These are phyloP conservation scores for Peucedramus taeniatus DNA, from an alignment of 2,113 vertebrate species.

Conservation along the genomic window DNA sequence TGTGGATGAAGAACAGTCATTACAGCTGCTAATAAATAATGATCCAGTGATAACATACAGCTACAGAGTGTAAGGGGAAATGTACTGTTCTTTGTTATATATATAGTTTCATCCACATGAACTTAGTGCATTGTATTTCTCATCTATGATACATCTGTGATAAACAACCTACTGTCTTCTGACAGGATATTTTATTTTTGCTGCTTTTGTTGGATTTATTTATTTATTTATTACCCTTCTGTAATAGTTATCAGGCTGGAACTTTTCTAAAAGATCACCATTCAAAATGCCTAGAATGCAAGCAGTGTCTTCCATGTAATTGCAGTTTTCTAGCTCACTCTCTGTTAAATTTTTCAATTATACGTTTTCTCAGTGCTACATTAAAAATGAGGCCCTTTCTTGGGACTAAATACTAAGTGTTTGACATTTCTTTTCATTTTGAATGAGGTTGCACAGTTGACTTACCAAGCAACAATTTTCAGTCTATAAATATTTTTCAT, in stretches of 20 bases:
- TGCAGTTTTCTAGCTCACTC: neutral
- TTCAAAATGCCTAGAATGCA: neutral
- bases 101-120: neutral
- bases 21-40: neutral
- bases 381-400: neutral
- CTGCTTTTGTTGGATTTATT: neutral
- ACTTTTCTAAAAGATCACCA: neutral
- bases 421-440: neutral
- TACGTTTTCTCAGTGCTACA: neutral
- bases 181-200: neutral
- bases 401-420: neutral
- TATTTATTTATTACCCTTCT: neutral
- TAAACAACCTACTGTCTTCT: neutral
- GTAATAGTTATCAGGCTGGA: neutral
- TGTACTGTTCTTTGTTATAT: neutral
- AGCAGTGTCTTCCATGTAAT: neutral
- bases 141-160: neutral
- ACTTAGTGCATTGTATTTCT: neutral
- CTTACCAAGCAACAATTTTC: neutral
- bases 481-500: neutral
- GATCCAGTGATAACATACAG: neutral
- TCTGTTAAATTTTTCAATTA: neutral
- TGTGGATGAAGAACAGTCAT: accelerated
- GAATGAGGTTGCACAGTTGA: neutral
- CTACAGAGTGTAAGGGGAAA: neutral